Conservation (phyloP, 2,113 vertebrate species). For the Amia ocellicauda region DNA sequence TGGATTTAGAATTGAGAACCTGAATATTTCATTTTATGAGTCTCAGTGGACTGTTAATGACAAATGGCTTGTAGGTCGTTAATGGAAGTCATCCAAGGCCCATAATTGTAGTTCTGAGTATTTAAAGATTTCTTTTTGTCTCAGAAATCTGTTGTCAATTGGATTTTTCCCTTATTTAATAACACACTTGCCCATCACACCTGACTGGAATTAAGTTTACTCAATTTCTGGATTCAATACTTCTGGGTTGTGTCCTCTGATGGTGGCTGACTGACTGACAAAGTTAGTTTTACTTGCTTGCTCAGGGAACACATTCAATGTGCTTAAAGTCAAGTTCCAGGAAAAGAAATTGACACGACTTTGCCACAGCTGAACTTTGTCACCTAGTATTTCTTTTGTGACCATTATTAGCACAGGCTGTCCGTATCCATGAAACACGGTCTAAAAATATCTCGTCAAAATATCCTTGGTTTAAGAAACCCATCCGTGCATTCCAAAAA, state of each 20-base stretch:
- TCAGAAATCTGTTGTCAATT: too few relatives aligned
- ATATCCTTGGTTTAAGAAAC: neutral
- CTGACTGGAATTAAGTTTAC: too few relatives aligned
- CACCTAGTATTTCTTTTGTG: slow-evolving; percentile 5
- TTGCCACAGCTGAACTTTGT: slow-evolving; percentile 8
- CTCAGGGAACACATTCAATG: neutral
- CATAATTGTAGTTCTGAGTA: too few relatives aligned
- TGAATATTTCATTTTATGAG: neutral
- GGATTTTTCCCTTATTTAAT: too few relatives aligned
- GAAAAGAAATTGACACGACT: neutral
- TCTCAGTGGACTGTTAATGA: neutral
- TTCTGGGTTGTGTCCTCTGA: too few relatives aligned
- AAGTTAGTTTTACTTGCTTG: neutral
- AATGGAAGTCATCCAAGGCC: neutral
- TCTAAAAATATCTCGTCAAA: neutral
- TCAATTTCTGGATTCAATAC: too few relatives aligned
- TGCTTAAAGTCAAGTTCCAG: neutral
- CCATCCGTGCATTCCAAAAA: neutral
- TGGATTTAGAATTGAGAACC: too few relatives aligned
- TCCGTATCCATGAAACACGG: neutral
- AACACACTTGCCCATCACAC: too few relatives aligned
- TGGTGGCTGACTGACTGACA: too few relatives aligned
- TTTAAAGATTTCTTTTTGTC: too few relatives aligned
- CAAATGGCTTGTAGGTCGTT: neutral
- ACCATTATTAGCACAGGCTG: neutral